These are phyloP conservation scores for Camponotus fellah DNA, from an alignment of 2,888 invertebrate genomes.

Conservation along the genomic window DNA sequence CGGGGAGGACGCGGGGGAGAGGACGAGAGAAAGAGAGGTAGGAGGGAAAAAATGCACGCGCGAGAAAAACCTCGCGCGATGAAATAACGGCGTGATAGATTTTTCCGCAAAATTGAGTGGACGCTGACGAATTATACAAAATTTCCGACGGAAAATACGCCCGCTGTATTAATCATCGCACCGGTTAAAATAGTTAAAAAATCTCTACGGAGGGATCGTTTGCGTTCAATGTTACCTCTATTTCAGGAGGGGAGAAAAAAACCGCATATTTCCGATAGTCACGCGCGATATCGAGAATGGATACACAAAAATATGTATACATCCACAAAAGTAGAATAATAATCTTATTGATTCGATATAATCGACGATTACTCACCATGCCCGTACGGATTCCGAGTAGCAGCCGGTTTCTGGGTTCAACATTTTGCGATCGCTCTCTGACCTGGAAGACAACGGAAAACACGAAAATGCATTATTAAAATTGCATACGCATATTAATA, in stretches of 20 bases:
- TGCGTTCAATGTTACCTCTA: slow-evolving; percentile 28
- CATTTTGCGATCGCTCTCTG: slow-evolving; percentile 85
- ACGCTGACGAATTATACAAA: slow-evolving; percentile 39
- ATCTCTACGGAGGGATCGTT: slow-evolving; percentile 17
- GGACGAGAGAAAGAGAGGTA: neutral
- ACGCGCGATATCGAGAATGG: slow-evolving; percentile 1
- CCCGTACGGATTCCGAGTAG: slow-evolving; percentile 84
- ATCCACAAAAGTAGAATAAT: neutral
- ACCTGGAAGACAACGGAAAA: slow-evolving; percentile 75
- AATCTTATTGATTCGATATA: neutral
- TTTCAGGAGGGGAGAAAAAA: slow-evolving; percentile 6
- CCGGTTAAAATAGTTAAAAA: slow-evolving; percentile 38
- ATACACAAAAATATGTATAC: neutral
- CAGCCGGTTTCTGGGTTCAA: slow-evolving; percentile 84
- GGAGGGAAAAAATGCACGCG: neutral
- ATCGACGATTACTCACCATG: slow-evolving; percentile 81
- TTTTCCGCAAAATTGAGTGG: slow-evolving; percentile 48
- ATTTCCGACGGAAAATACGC: slow-evolving; percentile 33
- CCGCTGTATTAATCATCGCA: slow-evolving; percentile 41
- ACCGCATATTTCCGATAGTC: neutral
- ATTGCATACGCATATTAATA: neutral
- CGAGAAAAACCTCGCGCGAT: slow-evolving; percentile 11
- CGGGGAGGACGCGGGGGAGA: neutral
- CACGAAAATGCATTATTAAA: neutral
- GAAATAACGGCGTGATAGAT: slow-evolving; percentile 36